These are phyloP conservation scores for Hestina assimilis DNA, from an alignment of 1,140 invertebrate genomes.

Conservation along the genomic window DNA sequence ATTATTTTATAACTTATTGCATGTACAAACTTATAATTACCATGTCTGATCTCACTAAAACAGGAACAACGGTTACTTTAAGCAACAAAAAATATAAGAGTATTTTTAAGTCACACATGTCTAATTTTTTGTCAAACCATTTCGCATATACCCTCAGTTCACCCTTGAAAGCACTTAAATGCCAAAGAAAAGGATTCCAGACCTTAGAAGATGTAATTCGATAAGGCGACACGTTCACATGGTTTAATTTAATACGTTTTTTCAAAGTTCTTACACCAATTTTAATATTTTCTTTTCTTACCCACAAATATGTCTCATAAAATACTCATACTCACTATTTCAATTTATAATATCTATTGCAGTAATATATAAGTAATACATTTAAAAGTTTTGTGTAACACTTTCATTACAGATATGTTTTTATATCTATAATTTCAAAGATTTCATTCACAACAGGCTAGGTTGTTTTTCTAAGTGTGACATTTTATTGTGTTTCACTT, in stretches of 20 bases:
- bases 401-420: too few species aligned
- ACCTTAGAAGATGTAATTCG: conserved; percentile 7
- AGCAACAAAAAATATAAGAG: neutral
- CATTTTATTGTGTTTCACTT: neutral
- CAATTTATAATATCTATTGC: too few species aligned
- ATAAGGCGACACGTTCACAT: neutral
- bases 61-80: neutral
- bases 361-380: too few species aligned
- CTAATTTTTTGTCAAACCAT: neutral
- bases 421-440: too few species aligned
- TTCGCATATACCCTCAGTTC: neutral
- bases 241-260: neutral
- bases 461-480: neutral
- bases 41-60: neutral
- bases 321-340: too few species aligned
- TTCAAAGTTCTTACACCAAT: too few species aligned
- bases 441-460: too few species aligned
- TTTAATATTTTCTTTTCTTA: too few species aligned
- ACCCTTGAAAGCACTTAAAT: conserved; percentile 14
- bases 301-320: neutral
- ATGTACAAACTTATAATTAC: neutral
- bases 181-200: conserved; percentile 2
- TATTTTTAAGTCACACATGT: neutral
- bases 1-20: neutral
- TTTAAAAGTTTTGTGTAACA: neutral